Percentiles rank a stretch among this genome's conserved stretches.
These are phyloP conservation scores for Argentina silus DNA, from an alignment of 2,797 vertebrate species.

Conservation along the genomic window DNA sequence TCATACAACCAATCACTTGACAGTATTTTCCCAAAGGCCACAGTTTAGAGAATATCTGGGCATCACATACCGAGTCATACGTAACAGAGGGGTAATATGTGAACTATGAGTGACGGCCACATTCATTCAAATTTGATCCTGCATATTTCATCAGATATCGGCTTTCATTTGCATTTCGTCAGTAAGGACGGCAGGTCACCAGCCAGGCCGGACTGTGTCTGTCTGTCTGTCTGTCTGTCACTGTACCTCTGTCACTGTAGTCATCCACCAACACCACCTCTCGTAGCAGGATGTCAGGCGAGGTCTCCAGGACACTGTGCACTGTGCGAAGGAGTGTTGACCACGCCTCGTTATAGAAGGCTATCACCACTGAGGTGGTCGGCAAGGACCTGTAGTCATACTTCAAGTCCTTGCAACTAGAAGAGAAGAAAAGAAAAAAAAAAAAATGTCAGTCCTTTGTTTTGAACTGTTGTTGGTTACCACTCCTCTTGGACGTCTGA, in stretches of 20 bases:
- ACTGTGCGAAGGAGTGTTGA: conserved; percentile 87
- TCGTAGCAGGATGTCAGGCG: conserved; percentile 88
- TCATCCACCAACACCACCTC: conserved; percentile 97
- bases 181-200: not conserved
- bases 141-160: not conserved
- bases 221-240: not conserved
- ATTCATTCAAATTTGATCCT: no score
- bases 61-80: no score
- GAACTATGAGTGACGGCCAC: no score
- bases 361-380: conserved; percentile 84
- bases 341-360: conserved; percentile 92
- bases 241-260: conserved; percentile 93
- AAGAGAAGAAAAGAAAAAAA: no score
- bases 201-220: not conserved
- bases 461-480: not conserved
- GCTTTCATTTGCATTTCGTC: not conserved
- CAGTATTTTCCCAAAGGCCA: not conserved
- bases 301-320: conserved; percentile 94
- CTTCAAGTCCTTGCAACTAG: conserved; percentile 65
- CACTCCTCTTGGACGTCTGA: not conserved
- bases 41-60: no score
- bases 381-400: conserved; percentile 83
- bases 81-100: no score
- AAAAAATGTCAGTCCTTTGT: not conserved
- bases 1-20: not conserved